Evolutionary conservation across 2,797 vertebrate genomes (phyloP), one percentile per base, ranked within the genome.

Genomic region (Gambelia wislizenii): DNA sequence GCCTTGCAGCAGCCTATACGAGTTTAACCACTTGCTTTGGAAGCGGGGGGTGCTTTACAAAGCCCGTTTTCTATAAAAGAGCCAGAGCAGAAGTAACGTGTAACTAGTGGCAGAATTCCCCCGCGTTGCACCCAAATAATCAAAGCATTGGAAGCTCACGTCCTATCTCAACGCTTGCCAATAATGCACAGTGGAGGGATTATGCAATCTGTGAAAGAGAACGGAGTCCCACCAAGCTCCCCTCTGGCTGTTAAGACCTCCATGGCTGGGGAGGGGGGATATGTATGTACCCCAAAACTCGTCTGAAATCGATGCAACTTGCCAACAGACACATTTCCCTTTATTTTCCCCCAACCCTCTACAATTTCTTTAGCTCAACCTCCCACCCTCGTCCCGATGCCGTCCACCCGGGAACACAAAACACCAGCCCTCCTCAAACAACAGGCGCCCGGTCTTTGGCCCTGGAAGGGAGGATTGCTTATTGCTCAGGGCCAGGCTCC

Each of bases 181-280:
- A 8, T 54, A 72, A 89, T 89, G 88, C 93, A 75, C 92, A 69
- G 85, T 44, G 91, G 90, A 83, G 85, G 75, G 91, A 94, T 97
- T 96, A 96, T 94, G 96, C 94, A 97, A 96, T 90, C 87, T 85
- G 83, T 67, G 92, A 91, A 95, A 95, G 94, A 94, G 90, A 93
- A 91, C 7, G 54, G 18, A 93, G 93, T 79, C 92, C 86, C 91
- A 90, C 95, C 86, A 89, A 82, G 92, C 94, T 91, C 91, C 89
- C 93, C 86, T n/a, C 91, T 78, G 92, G 89, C 92, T 88, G 67
- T 85, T 74, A 85, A 90, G 67, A 84, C 93, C 91, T 61, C 94
- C 93, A 92, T 83, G 90, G 75, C 27, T 91, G 91, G 87, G 89
- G 84, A 80, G 83, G 59, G 33, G 18, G 6, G 9, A 7, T 20